These are phyloP conservation scores for Drosophila pectinifera DNA, from an alignment of 1,140 invertebrate species.

Conservation along the genomic window DNA sequence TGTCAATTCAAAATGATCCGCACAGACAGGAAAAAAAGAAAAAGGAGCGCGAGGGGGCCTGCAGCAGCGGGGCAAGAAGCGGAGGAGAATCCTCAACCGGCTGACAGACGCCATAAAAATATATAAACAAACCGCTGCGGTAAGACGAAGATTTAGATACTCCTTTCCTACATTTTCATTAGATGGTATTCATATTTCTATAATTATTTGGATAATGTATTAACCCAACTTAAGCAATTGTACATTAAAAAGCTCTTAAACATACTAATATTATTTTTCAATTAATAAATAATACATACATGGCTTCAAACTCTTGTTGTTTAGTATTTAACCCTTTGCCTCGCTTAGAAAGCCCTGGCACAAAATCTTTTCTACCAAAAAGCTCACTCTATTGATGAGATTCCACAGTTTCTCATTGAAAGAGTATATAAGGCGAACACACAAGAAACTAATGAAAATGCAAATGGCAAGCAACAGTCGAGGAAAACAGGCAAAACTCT, in stretches of 20 bases:
- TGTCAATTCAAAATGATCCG: constrained; percentile 70
- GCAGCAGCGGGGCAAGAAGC: constrained; percentile 11
- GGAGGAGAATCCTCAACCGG: constrained; percentile 39
- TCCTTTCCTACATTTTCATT: too few species aligned
- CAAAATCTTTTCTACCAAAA: neutral
- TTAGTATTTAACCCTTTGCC: too few species aligned
- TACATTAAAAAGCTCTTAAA: too few species aligned
- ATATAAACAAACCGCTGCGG: neutral
- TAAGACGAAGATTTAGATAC: too few species aligned
- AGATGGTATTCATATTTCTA: too few species aligned
- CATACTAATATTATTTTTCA: too few species aligned
- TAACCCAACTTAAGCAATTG: too few species aligned
- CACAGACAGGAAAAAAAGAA: constrained; percentile 30
- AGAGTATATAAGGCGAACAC: constrained; percentile 14
- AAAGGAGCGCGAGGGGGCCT: constrained; percentile 18
- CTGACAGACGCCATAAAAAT: constrained; percentile 36
- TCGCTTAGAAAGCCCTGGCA: too few species aligned
- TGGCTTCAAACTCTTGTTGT: too few species aligned
- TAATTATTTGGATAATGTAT: too few species aligned
- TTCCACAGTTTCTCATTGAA: neutral
- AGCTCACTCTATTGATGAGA: too few species aligned
- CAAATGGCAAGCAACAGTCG: constrained; percentile 60
- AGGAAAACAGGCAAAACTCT: constrained; percentile 42
- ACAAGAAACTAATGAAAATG: constrained; percentile 64
- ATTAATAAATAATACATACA: too few species aligned